Percentiles rank a stretch among this genome's conserved stretches.
Evolutionary conservation across 2,888 invertebrate genomes (phyloP).

Genomic region (Pherbina coryleti): DNA sequence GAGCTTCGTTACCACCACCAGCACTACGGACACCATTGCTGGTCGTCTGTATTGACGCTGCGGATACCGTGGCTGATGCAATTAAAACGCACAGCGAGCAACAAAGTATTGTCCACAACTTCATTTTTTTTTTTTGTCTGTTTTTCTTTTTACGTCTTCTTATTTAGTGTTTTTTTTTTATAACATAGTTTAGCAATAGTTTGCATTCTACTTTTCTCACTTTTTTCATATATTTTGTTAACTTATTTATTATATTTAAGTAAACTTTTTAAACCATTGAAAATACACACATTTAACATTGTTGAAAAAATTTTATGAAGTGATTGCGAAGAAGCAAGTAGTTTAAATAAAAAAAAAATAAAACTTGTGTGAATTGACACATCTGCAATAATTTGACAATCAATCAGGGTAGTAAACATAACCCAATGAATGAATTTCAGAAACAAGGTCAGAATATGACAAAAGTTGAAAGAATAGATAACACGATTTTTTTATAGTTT

Average conservation of each 20-base stretch:
- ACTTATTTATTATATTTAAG: conserved; percentile 7
- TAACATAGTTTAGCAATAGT: conserved; percentile 24
- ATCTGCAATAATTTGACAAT: conserved; percentile 37
- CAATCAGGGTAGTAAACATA: background rate
- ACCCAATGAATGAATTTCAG: conserved; percentile 28
- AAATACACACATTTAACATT: conserved; percentile 27
- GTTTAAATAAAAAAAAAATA: background rate
- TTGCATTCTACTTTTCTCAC: conserved; percentile 11
- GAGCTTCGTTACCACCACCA: background rate
- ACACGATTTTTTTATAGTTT: no score
- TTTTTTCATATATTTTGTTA: background rate
- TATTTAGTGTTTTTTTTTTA: background rate
- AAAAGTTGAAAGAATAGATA: no score
- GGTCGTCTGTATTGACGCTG: conserved; percentile 34
- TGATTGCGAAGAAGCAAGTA: background rate
- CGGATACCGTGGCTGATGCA: conserved; percentile 49
- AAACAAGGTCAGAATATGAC: no score
- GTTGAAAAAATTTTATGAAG: conserved; percentile 1
- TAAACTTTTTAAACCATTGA: conserved; percentile 32
- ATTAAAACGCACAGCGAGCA: conserved; percentile 48
- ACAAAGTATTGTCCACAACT: conserved; percentile 38
- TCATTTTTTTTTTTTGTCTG: conserved; percentile 40
- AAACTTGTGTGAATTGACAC: conserved; percentile 44
- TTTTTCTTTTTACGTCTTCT: conserved; percentile 14
- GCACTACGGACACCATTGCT: background rate